A percentile compares a stretch with the other conserved stretches of the same genome.
Conservation (phyloP, 1,140 invertebrate species). For the Vanessa atalanta region DNA sequence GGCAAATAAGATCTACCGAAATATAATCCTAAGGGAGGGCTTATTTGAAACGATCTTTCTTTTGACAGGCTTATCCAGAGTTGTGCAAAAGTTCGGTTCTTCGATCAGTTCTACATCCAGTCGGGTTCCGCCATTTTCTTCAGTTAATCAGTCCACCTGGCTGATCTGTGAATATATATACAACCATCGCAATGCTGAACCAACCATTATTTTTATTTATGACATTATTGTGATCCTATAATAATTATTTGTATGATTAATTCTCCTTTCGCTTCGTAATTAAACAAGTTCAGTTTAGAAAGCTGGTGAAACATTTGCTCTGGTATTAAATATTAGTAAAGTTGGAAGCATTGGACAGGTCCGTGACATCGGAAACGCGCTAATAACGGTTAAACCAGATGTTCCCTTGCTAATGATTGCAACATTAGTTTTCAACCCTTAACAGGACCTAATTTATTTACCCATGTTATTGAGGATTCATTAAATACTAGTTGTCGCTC, state of each 20-base stretch:
- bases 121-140: too few relatives aligned
- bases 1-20: background rate
- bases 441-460: background rate
- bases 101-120: too few relatives aligned
- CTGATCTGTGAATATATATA: too few relatives aligned
- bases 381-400: slow-evolving; percentile 6
- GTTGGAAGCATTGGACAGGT: background rate
- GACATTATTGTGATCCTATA: background rate
- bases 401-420: background rate
- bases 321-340: slow-evolving; percentile 1
- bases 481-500: too few relatives aligned
- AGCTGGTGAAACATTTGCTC: background rate
- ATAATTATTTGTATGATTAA: background rate
- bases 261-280: background rate
- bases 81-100: too few relatives aligned
- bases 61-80: too few relatives aligned
- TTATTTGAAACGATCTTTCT: too few relatives aligned
- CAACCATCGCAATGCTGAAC: too few relatives aligned
- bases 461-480: too few relatives aligned
- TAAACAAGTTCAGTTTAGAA: background rate
- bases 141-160: too few relatives aligned
- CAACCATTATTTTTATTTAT: background rate
- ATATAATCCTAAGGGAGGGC: too few relatives aligned
- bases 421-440: background rate
- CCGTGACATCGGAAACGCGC: background rate